These are phyloP conservation scores for Periphyllus acericola DNA, from an alignment of 2,888 invertebrate species.

Conservation along the genomic window DNA sequence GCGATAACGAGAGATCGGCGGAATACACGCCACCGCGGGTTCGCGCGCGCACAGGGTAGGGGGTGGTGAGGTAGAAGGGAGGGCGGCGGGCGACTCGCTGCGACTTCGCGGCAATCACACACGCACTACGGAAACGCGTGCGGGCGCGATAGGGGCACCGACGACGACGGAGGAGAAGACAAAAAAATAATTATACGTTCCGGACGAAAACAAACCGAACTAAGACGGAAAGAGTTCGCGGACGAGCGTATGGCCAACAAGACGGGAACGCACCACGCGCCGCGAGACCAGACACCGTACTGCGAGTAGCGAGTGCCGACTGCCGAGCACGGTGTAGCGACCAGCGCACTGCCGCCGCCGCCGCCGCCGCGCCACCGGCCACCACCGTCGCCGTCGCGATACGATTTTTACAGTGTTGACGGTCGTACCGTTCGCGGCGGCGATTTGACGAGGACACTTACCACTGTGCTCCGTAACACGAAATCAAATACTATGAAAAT, in stretches of 20 bases:
- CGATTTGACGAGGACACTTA: not conserved
- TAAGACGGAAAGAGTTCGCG: too few species aligned
- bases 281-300: not conserved
- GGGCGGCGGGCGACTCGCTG: too few species aligned
- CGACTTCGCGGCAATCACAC: too few species aligned
- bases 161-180: not conserved
- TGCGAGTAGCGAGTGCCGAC: too few species aligned
- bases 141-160: conserved; percentile 1
- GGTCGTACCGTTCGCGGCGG: not conserved
- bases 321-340: too few species aligned
- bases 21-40: not conserved
- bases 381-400: not conserved
- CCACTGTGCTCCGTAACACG: not conserved
- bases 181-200: not conserved
- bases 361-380: not conserved
- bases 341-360: not conserved
- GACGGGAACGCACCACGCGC: not conserved
- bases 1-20: not conserved
- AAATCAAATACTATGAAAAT: not conserved
- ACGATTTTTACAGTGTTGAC: conserved; percentile 34
- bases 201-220: not conserved
- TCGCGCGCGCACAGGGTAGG: too few species aligned
- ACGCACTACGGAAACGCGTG: not conserved
- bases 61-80: too few species aligned
- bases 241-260: not conserved